These are phyloP conservation scores for Arvicanthis niloticus DNA, from an alignment of 2,113 vertebrate species.

Conservation along the genomic window DNA sequence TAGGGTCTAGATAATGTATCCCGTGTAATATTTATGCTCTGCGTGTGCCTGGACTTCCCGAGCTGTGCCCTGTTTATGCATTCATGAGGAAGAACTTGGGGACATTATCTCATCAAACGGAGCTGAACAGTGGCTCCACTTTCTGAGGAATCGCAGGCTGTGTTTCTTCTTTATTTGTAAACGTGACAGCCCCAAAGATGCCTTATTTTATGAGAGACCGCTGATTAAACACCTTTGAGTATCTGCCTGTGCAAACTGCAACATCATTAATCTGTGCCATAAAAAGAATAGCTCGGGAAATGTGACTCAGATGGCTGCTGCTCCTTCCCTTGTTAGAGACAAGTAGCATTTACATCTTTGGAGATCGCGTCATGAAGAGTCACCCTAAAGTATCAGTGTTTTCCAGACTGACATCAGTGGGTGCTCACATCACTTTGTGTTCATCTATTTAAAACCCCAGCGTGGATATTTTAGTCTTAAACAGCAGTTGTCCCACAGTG, in stretches of 20 bases:
- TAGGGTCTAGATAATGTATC: neutral
- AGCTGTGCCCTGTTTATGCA: conserved; percentile 73
- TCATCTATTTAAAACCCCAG: conserved; percentile 65
- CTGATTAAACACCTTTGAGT: conserved; percentile 78
- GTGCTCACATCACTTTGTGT: neutral
- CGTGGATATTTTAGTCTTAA: conserved; percentile 59
- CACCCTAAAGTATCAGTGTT: conserved; percentile 40
- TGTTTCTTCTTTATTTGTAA: conserved; percentile 77
- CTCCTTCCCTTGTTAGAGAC: conserved; percentile 51
- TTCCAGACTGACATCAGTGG: conserved; percentile 49
- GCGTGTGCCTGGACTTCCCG: conserved; percentile 43
- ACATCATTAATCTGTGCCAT: conserved; percentile 72
- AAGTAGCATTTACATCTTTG: conserved; percentile 68
- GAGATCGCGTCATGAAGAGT: conserved; percentile 46
- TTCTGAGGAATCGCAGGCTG: conserved; percentile 66
- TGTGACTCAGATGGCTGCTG: conserved; percentile 3
- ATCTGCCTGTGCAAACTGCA: conserved; percentile 65
- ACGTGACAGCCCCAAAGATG: conserved; percentile 61
- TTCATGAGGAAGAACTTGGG: conserved; percentile 61
- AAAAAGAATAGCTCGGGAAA: conserved; percentile 60
- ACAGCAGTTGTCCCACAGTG: conserved; percentile 39
- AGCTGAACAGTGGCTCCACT: conserved; percentile 58
- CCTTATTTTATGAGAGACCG: conserved; percentile 73
- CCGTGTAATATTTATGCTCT: conserved; percentile 67
- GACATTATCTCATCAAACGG: conserved; percentile 67